A percentile compares a stretch with the other conserved stretches of the same genome.
These are phyloP conservation scores for Polypterus bichir DNA, from an alignment of 2,113 vertebrate genomes.

Conservation along the genomic window DNA sequence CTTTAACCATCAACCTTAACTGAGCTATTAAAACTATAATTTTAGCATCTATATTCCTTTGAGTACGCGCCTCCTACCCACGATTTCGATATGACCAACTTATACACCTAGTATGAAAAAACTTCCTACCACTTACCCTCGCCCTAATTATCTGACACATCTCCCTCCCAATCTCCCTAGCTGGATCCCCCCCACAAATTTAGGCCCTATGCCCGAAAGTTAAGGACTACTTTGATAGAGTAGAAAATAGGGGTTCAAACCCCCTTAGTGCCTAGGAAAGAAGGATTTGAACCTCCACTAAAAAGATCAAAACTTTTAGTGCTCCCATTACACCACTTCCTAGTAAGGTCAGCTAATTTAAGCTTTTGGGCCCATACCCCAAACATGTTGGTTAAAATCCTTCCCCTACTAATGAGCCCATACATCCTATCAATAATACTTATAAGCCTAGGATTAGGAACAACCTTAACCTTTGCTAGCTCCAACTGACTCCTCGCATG, in stretches of 20 bases:
- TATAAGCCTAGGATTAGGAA: fast-evolving
- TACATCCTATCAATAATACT: fast-evolving
- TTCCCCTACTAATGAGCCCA: constrained; percentile 23
- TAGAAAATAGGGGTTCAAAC: constrained; percentile 18
- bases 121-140: constrained; percentile 14
- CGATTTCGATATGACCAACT: constrained; percentile 11
- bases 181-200: background rate
- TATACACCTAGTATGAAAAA: constrained; percentile 17
- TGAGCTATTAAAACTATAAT: constrained; percentile 1
- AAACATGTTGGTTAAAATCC: constrained; percentile 29
- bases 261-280: constrained; percentile 30
- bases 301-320: constrained; percentile 27
- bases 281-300: constrained; percentile 16
- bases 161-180: background rate
- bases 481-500: constrained; percentile 25
- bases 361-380: constrained; percentile 36
- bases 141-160: constrained; percentile 1
- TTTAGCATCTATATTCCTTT: fast-evolving
- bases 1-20: fast-evolving
- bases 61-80: constrained; percentile 7
- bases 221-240: constrained; percentile 29
- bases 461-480: constrained; percentile 9
- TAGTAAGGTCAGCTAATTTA: constrained; percentile 40
- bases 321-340: constrained; percentile 29
- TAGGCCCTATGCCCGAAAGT: constrained; percentile 17